phyloP scores from a whole-genome alignment of 2,888 invertebrate species.

The Drepana falcataria region DNA sequence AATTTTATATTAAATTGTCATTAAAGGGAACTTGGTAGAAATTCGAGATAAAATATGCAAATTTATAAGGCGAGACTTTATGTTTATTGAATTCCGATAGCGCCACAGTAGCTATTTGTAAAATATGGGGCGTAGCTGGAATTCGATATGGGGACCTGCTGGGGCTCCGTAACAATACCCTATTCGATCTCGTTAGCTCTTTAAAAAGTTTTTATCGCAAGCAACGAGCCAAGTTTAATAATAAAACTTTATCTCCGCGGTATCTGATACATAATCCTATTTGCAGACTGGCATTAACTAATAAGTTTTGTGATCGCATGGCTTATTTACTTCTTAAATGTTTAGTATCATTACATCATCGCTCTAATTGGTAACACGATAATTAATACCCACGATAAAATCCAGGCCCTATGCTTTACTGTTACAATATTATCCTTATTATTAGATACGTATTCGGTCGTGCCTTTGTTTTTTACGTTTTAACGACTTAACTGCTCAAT shows the following conservation, averaged over 20 bases:
- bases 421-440: too few relatives aligned
- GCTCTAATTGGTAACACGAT: too few relatives aligned
- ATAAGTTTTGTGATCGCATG: not conserved
- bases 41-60: conserved; percentile 32
- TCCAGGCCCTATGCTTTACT: too few relatives aligned
- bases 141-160: not conserved
- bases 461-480: too few relatives aligned
- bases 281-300: not conserved
- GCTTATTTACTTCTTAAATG: not conserved
- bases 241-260: not conserved
- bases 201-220: conserved; percentile 17
- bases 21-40: conserved; percentile 37
- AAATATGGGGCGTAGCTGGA: conserved; percentile 13
- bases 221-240: not conserved
- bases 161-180: conserved; percentile 15
- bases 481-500: too few relatives aligned
- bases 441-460: too few relatives aligned
- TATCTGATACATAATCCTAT: not conserved
- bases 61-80: conserved; percentile 25
- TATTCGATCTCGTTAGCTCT: conserved; percentile 17
- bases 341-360: not conserved
- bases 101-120: conserved; percentile 16
- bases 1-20: conserved; percentile 48
- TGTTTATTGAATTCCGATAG: conserved; percentile 31
- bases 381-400: too few relatives aligned